phyloP scores from a whole-genome alignment of 1,140 invertebrate species.

The Phocides pigmalion region DNA sequence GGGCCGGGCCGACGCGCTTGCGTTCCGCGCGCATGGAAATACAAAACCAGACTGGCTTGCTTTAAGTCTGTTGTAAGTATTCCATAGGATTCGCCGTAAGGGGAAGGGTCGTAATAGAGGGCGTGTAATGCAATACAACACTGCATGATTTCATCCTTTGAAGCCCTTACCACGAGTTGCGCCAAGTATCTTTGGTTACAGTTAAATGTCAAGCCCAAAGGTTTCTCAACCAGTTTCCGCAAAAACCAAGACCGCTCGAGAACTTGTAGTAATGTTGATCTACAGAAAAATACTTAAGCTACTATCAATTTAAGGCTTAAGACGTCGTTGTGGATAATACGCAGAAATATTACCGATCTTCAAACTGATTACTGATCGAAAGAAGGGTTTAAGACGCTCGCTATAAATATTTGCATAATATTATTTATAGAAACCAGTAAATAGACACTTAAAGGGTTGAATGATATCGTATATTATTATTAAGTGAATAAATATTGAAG shows the following conservation, averaged over 20 bases:
- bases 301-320: conserved; percentile 58
- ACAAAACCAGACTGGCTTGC: conserved; percentile 81
- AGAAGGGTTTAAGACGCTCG: conserved; percentile 38
- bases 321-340: conserved; percentile 42
- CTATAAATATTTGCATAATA: conserved; percentile 37
- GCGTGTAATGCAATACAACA: conserved; percentile 74
- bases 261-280: conserved; percentile 32
- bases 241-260: conserved; percentile 27
- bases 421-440: conserved; percentile 51
- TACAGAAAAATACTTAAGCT: conserved; percentile 29
- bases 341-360: conserved; percentile 56
- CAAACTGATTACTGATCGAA: conserved; percentile 52
- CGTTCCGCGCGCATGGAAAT: conserved; percentile 71
- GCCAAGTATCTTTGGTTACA: conserved; percentile 44
- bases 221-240: conserved; percentile 16
- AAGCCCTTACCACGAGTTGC: conserved; percentile 65
- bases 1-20: conserved; percentile 53
- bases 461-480: conserved; percentile 50
- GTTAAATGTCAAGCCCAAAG: conserved; percentile 40
- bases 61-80: conserved; percentile 79
- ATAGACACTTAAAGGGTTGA: conserved; percentile 44
- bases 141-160: conserved; percentile 72
- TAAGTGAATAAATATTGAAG: conserved; percentile 38
- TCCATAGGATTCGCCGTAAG: conserved; percentile 79
- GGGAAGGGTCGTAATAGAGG: conserved; percentile 79